Conservation (phyloP, 2,888 invertebrate genomes). For the Troides oblongomaculatus region DNA sequence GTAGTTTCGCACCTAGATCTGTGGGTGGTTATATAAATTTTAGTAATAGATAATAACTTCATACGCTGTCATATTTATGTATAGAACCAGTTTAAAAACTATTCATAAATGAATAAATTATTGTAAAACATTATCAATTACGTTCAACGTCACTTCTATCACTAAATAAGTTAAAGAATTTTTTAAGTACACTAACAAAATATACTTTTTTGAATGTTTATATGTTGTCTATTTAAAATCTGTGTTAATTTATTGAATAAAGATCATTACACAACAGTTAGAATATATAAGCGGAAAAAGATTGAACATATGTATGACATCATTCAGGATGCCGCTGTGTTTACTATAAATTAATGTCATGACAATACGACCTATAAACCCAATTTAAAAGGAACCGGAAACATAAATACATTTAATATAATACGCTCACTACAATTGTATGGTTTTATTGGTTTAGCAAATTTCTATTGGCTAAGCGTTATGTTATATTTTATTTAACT, state of each 20-base stretch:
- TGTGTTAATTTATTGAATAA: background rate
- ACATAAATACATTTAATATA: background rate
- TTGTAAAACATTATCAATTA: too few relatives aligned
- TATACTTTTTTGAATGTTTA: background rate
- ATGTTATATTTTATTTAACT: background rate
- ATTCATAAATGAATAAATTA: too few relatives aligned
- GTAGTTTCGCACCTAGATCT: too few relatives aligned
- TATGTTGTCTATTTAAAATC: background rate
- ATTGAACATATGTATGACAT: background rate
- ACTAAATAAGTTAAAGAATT: background rate
- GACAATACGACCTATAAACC: slow-evolving; percentile 1
- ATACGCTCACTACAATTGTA: background rate
- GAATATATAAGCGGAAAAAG: slow-evolving; percentile 13
- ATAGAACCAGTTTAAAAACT: too few relatives aligned
- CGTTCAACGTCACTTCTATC: too few relatives aligned
- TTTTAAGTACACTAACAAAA: background rate
- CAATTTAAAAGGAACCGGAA: background rate
- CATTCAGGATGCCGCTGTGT: background rate
- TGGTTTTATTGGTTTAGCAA: background rate
- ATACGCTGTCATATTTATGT: too few relatives aligned
- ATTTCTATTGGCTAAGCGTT: background rate
- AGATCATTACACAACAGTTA: slow-evolving; percentile 7
- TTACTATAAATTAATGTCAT: background rate
- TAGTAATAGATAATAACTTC: too few relatives aligned
- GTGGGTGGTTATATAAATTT: too few relatives aligned